Base-by-base conservation (phyloP, 2,797 vertebrate genomes). In the Pseudocheirus occidentalis region DNA sequence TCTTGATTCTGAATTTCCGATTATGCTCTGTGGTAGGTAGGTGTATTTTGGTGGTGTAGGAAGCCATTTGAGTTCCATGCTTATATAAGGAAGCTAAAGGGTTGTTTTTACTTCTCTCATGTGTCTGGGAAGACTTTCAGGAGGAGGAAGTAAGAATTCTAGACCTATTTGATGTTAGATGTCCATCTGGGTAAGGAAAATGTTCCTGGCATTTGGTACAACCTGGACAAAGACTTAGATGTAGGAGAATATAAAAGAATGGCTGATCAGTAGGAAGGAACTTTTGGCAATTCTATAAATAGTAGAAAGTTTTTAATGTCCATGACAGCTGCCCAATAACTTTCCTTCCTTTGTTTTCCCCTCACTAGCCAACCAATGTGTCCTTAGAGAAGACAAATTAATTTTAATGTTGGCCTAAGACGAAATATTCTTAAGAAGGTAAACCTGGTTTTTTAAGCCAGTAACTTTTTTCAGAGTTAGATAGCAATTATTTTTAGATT, bases 121-220 rank as follows among this genome's bases (percentile, higher is more conserved):
- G 55, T 59, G 9, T 92, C 40, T 95, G 73, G 93, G 92, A 95
- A 92, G n/a, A 93, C n/a, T 92, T 95, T 96, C 31, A 58, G 57
- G 62, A 94, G 28, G 27, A 28, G 91, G 59, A 58, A n/a, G 27
- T 91, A 66, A 96, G 53, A 28, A 94, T 95, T 92, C 57, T 46
- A 91, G 56, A 95, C 40, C 56, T 92, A 16, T 90, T 92, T 94
- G 55, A 81, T 95, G 27, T 29, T n/a, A 55, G 21, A 91, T 92
- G 57, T 24, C 46, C 6, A 66, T 10, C 29, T 58, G 73, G 81
- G 18, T 94, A 53, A 91, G 11, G 92, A 87, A 29, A 46, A 54
- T 87, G 16, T 93, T 14, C 28, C 16, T 57, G n/a, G 16, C 55
- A 10, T 87, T 93, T 93, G 46, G 66, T 90, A 89, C n/a, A 92